Evolutionary conservation across 2,113 vertebrate species (phyloP), one percentile per base, ranked within the genome.

Genomic region (Symphodus melops): DNA sequence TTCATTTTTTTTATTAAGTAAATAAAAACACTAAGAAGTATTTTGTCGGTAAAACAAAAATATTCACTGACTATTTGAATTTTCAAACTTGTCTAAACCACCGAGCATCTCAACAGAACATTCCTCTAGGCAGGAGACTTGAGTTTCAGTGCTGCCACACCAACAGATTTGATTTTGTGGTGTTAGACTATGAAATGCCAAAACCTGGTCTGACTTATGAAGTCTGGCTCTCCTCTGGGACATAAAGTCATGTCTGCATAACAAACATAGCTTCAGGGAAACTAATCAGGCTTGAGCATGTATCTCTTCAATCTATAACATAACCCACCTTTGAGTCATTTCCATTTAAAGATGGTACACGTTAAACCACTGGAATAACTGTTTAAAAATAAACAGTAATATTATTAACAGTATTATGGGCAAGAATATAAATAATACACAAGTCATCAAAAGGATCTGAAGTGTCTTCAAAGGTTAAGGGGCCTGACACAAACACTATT

Each of bases 131-230:
- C 66, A 53, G 53, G 54, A 63, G 48, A 61, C 37, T 58, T 51
- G 39, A 75, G 57, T n/a, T 37, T 19, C 21, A 53, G 20, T 13
- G 23, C 80, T 75, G 41, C 81, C 78, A 77, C 64, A 71, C 49
- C 44, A 77, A 68, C 60, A 68, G 62, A 76, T 81, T 74, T 36
- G 25, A 81, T 66, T 65, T 78, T 73, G 76, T 70, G 82, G 69
- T 62, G 39, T 39, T 53, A 58, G 58, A 77, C 9, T 21, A 37
- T 39, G 9, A 67, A 42, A 81, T 72, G 70, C 70, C 64, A 62
- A 74, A 81, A 77, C 77, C 58, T 76, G 77, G 37, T 82, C 68
- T 75, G 68, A 60, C 52, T 70, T 28, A 55, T 60, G 48, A 73
- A 72, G 62, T 68, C 66, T 83, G 82, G 68, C 36, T 73, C 68